A percentile compares a stretch with the other conserved stretches of the same genome.
These are phyloP conservation scores for Amphipyra tragopoginis DNA, from an alignment of 2,888 invertebrate genomes.

Conservation along the genomic window DNA sequence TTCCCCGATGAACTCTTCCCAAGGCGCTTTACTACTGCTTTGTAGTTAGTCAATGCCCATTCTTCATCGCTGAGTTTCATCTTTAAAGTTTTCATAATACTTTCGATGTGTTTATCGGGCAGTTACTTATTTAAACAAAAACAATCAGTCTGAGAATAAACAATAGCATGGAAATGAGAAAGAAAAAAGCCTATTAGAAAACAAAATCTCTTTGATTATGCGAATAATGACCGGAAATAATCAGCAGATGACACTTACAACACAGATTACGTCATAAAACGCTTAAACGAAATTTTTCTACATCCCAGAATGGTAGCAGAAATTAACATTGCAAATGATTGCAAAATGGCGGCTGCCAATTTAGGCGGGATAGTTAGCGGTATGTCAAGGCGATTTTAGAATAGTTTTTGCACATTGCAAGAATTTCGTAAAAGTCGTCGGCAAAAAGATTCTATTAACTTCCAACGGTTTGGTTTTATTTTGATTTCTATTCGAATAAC, in stretches of 20 bases:
- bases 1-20: too few relatives aligned
- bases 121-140: too few relatives aligned
- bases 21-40: too few relatives aligned
- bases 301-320: slow-evolving; percentile 58
- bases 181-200: slow-evolving; percentile 9
- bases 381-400: slow-evolving; percentile 61
- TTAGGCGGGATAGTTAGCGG: slow-evolving; percentile 51
- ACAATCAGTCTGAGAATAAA: slow-evolving; percentile 8
- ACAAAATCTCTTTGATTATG: slow-evolving; percentile 16
- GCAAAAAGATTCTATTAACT: slow-evolving; percentile 38
- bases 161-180: slow-evolving; percentile 13
- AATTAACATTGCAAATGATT: slow-evolving; percentile 60
- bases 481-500: slow-evolving; percentile 40
- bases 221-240: slow-evolving; percentile 41
- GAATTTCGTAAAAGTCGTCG: slow-evolving; percentile 46
- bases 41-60: too few relatives aligned
- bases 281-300: slow-evolving; percentile 37
- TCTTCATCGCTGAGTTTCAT: too few relatives aligned
- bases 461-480: slow-evolving; percentile 23
- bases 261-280: slow-evolving; percentile 30
- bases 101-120: slow-evolving; percentile 11
- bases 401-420: slow-evolving; percentile 55
- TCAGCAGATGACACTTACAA: slow-evolving; percentile 37
- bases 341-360: slow-evolving; percentile 43
- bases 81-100: neutral